phyloP scores from a whole-genome alignment of 2,888 invertebrate species.

The Agonopterix arenella region DNA sequence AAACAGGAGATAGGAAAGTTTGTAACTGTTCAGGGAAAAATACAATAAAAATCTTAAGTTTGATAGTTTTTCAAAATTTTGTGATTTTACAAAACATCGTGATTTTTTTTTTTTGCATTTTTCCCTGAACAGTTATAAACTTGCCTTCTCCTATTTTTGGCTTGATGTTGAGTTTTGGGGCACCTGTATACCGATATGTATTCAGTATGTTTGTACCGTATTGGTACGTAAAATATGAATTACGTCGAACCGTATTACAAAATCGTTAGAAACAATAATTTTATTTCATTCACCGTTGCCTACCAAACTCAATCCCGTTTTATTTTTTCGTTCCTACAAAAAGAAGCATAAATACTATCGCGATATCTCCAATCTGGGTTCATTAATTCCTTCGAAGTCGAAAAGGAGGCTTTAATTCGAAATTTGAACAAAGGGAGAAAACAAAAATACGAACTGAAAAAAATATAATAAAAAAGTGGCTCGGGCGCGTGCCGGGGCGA shows the following conservation, averaged over 20 bases:
- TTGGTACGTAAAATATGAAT: no score
- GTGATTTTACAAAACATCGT: no score
- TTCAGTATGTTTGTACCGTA: no score
- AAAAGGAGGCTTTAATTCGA: constrained; percentile 40
- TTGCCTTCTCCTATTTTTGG: no score
- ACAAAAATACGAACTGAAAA: constrained; percentile 59
- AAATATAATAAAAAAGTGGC: constrained; percentile 54
- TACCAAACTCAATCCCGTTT: constrained; percentile 1
- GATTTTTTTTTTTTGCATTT: no score
- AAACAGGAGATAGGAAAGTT: no score
- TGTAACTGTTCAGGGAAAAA: no score
- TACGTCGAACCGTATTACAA: background rate
- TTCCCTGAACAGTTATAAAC: no score
- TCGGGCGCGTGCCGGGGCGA: constrained; percentile 71
- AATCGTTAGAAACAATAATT: background rate
- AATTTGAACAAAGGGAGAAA: constrained; percentile 65
- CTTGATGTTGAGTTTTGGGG: no score
- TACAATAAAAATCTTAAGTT: no score
- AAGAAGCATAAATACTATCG: constrained; percentile 8
- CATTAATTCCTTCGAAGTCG: constrained; percentile 39
- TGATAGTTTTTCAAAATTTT: no score
- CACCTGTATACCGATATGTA: no score
- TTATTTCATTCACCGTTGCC: constrained; percentile 6
- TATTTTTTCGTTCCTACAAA: constrained; percentile 7
- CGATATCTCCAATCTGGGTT: constrained; percentile 26